These are phyloP conservation scores for Eumacrocentrus americanus DNA, from an alignment of 2,888 invertebrate species.

Conservation along the genomic window DNA sequence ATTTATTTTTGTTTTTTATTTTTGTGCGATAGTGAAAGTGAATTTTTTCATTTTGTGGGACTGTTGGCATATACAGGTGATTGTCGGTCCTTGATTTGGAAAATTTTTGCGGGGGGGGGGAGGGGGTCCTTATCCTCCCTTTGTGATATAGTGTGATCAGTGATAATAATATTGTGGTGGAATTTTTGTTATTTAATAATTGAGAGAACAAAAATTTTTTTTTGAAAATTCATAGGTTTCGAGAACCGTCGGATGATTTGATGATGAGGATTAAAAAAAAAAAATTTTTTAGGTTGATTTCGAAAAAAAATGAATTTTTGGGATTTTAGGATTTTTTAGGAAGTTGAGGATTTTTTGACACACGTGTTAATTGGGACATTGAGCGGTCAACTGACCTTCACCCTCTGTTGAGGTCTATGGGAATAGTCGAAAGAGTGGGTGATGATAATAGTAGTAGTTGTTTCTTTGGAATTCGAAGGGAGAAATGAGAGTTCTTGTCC, in stretches of 20 bases:
- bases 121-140: not conserved
- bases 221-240: too few relatives aligned
- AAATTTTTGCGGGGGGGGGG: not conserved
- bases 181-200: not conserved
- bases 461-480: not conserved
- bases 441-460: not conserved
- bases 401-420: not conserved
- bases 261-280: too few relatives aligned
- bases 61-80: not conserved
- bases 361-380: not conserved
- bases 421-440: not conserved
- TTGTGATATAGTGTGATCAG: not conserved
- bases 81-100: not conserved
- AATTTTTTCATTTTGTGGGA: not conserved
- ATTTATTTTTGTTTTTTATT: too few relatives aligned
- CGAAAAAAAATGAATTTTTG: too few relatives aligned
- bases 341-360: not conserved
- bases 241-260: not conserved
- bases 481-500: not conserved
- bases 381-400: not conserved
- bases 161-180: too few relatives aligned
- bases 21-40: not conserved
- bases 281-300: too few relatives aligned
- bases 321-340: too few relatives aligned
- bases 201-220: not conserved